Conservation (phyloP, 1,140 invertebrate species). For the Copidosoma floridanum region DNA sequence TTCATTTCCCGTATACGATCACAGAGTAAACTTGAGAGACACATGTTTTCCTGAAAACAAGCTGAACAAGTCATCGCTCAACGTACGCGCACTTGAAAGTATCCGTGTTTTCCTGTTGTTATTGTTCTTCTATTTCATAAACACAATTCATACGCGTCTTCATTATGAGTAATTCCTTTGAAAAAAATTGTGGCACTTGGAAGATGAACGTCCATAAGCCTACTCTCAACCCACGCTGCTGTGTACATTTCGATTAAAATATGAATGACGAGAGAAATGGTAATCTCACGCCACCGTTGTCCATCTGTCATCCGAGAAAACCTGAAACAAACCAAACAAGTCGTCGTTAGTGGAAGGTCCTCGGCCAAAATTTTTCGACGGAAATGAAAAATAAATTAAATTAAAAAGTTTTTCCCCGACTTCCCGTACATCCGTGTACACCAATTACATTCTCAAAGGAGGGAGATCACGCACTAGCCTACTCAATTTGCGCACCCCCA, state of each 20-base stretch:
- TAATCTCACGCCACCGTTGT: no score
- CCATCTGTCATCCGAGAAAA: background rate
- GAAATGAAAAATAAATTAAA: constrained; percentile 25
- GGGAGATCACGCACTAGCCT: no score
- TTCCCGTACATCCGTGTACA: no score
- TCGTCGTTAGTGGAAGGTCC: no score
- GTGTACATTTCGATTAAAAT: background rate
- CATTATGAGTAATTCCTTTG: background rate
- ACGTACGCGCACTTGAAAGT: background rate
- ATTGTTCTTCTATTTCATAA: constrained; percentile 12
- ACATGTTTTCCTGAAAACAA: no score
- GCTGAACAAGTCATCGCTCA: constrained; percentile 6
- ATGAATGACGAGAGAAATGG: background rate
- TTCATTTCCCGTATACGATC: constrained; percentile 1
- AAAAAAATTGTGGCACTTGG: background rate
- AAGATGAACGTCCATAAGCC: constrained; percentile 10
- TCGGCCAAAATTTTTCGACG: background rate
- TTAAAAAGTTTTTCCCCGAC: constrained; percentile 8
- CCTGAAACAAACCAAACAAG: constrained; percentile 2
- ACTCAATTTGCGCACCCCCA: constrained; percentile 15
- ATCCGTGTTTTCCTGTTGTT: constrained; percentile 3
- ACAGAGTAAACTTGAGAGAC: no score
- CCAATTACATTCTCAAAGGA: no score
- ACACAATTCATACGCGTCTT: constrained; percentile 9
- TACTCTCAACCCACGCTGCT: constrained; percentile 1